Evolutionary conservation across 2,888 invertebrate species (phyloP).

Genomic region (Odontothrips loti): DNA sequence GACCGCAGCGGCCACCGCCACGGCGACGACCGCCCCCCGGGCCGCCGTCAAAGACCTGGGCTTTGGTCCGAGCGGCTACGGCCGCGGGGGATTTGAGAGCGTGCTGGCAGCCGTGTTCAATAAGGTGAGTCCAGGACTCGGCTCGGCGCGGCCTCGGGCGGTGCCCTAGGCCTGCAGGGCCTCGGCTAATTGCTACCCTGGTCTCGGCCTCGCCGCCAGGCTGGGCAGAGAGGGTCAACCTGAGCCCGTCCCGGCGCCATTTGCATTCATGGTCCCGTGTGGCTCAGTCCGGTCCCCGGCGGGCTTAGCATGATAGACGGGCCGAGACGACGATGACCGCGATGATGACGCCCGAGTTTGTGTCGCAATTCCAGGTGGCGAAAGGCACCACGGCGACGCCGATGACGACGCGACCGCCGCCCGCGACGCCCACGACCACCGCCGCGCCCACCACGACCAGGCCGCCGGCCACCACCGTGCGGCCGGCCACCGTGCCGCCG

Average conservation of each 20-base stretch:
- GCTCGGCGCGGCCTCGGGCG: neutral
- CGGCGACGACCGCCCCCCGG: neutral
- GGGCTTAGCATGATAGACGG: neutral
- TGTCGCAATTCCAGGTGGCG: neutral
- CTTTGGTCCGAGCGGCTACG: constrained; percentile 5
- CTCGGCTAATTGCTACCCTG: neutral
- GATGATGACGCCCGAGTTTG: too few relatives aligned
- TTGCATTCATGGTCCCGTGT: neutral
- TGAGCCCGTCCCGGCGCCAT: neutral
- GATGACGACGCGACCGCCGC: neutral
- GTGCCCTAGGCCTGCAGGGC: neutral
- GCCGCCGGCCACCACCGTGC: neutral
- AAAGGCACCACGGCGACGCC: constrained; percentile 8
- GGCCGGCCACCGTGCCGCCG: neutral
- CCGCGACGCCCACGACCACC: neutral
- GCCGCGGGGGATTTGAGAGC: neutral
- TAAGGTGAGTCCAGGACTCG: neutral
- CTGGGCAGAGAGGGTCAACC: neutral
- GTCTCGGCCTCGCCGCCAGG: neutral
- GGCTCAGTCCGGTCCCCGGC: neutral
- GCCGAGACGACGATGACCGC: neutral
- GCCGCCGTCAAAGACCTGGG: constrained; percentile 4
- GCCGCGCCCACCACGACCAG: neutral
- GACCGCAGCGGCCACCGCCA: neutral
- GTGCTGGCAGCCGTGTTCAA: constrained; percentile 14